Base-by-base conservation (phyloP, 1,140 invertebrate genomes). In the Brachystomella parvula region DNA sequence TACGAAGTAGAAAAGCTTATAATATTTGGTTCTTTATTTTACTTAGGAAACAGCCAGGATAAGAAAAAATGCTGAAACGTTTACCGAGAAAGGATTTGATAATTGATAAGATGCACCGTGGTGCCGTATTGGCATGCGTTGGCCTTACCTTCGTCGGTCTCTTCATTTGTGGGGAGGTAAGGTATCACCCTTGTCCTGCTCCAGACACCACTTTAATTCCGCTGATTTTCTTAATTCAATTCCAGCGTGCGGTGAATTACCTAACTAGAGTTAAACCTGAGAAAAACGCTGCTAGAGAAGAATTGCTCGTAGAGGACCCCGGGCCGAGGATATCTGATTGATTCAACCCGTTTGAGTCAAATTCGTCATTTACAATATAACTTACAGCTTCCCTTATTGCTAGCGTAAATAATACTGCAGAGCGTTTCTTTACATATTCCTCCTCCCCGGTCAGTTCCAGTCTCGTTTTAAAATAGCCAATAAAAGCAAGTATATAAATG, bases 111-210 rank as follows among this genome's bases (percentile, higher is more conserved):
- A 35, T 74, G 21, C 73, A 74, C 53, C 66, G 64, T 53, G 65
- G 71, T 26, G 64, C 70, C 61, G 73, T 74, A 1, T 26, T 64
- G n/a, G 32, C 31, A 3, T 74, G 73, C 53, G 44, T 71, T 9
- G 68, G 66, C 21, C 15, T 72, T 30, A 72, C 73, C 1, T n/a
- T 64, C 17, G 71, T 53, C 58, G 70, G 70, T 32, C 61, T 39
- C 35, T 39, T 39, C 35, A 39, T 39, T 6, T 39, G 35, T 19
- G 35, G 35, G 19, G 35, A 39, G 35, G 35, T 39, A 6, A 39
- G 35, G 6, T 9, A 39, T 6, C 6, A 9, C 6, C 6, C 35
- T n/a, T n/a, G 19, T 39, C 19, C 6, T 39, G 35, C 19, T 9
- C 35, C 6, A 9, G 35, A 39, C 35, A 39, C 35, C 6, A 39